phyloP scores from a whole-genome alignment of 2,888 invertebrate species.

The Schrankia costaestrigalis region DNA sequence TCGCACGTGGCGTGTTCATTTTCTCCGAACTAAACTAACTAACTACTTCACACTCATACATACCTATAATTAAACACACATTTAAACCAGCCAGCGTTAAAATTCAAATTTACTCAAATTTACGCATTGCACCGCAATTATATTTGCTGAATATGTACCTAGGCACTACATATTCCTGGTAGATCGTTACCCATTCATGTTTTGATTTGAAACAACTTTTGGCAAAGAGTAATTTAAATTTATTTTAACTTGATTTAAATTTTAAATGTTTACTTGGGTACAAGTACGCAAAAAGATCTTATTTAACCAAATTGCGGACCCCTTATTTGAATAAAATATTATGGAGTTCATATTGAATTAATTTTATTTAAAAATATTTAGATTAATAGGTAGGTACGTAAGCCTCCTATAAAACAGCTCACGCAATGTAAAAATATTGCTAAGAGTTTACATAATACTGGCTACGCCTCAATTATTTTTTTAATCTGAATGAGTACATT shows the following conservation, averaged over 20 bases:
- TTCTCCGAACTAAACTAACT: too few species aligned
- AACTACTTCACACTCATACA: background rate
- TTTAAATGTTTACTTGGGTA: slow-evolving; percentile 5
- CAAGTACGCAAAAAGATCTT: slow-evolving; percentile 1
- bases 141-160: slow-evolving; percentile 13
- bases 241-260: slow-evolving; percentile 4
- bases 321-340: slow-evolving; percentile 1
- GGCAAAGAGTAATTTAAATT: slow-evolving; percentile 9
- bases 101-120: slow-evolving; percentile 17
- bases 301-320: background rate
- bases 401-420: background rate
- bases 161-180: too few species aligned
- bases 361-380: background rate
- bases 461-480: too few species aligned
- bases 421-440: too few species aligned
- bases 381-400: background rate
- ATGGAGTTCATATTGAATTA: slow-evolving; percentile 1
- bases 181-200: too few species aligned
- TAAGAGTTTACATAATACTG: too few species aligned
- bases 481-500: too few species aligned
- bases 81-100: slow-evolving; percentile 9
- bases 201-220: too few species aligned
- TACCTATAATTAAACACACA: slow-evolving; percentile 9
- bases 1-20: too few species aligned
- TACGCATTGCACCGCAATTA: slow-evolving; percentile 12